phyloP scores from a whole-genome alignment of 2,797 vertebrate genomes.

The Tragelaphus oryx region DNA sequence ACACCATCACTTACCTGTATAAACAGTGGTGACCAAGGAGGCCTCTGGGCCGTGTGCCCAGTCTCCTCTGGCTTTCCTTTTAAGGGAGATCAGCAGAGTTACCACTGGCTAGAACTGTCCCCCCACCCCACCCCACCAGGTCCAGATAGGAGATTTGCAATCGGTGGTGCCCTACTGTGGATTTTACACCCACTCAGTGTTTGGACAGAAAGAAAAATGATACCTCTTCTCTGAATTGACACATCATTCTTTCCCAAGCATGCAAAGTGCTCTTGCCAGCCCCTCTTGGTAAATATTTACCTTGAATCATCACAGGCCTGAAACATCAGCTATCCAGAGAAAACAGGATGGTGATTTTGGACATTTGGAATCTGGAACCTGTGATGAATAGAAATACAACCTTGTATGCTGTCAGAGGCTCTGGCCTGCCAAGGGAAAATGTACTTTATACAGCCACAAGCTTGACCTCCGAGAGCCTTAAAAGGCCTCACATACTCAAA shows the following conservation, averaged over 20 bases:
- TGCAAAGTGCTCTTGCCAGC: neutral
- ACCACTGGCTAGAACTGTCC: neutral
- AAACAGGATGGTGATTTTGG: constrained; percentile 61
- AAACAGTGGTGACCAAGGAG: neutral
- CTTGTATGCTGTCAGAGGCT: constrained; percentile 76
- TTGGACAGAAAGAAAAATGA: constrained; percentile 67
- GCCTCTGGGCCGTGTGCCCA: neutral
- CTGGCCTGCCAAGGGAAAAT: constrained; percentile 80
- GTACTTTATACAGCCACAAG: constrained; percentile 84
- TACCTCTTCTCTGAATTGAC: constrained; percentile 64
- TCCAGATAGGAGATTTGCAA: constrained; percentile 3
- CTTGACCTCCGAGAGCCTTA: constrained; percentile 87
- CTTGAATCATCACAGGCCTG: constrained; percentile 69
- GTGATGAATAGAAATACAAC: constrained; percentile 75
- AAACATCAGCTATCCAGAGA: constrained; percentile 68
- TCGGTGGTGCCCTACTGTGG: constrained; percentile 48
- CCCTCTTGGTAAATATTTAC: constrained; percentile 76
- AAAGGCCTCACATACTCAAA: constrained; percentile 90
- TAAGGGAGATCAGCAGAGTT: neutral
- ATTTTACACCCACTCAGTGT: constrained; percentile 52
- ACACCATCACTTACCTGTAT: neutral
- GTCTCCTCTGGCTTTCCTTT: neutral
- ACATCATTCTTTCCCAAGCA: constrained; percentile 57
- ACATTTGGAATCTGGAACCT: constrained; percentile 75
- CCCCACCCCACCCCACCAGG: neutral